phyloP scores from a whole-genome alignment of 1,140 invertebrate genomes.

The Acyrthosiphon pisum region DNA sequence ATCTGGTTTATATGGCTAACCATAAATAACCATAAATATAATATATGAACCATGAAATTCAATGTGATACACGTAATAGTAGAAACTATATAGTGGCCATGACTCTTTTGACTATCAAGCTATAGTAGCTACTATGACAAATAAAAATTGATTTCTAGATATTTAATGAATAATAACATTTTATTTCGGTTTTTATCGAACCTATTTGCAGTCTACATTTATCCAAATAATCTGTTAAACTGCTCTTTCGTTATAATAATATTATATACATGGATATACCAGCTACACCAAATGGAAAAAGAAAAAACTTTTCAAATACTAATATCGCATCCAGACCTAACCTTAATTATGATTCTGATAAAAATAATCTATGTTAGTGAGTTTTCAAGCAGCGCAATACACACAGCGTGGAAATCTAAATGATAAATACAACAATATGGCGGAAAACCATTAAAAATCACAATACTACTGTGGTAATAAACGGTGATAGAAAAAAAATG shows the following conservation, averaged over 20 bases:
- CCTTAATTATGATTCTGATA: background rate
- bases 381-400: background rate
- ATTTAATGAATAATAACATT: background rate
- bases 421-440: background rate
- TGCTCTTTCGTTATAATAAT: background rate
- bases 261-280: background rate
- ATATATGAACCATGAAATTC: background rate
- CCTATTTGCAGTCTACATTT: background rate
- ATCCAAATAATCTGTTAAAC: background rate
- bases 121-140: background rate
- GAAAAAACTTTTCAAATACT: background rate
- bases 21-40: background rate
- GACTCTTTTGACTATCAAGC: background rate
- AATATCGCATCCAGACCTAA: background rate
- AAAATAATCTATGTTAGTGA: background rate
- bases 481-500: background rate
- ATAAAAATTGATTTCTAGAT: background rate
- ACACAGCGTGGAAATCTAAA: background rate
- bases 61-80: background rate
- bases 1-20: background rate
- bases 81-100: background rate
- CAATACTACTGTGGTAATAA: background rate
- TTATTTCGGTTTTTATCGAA: background rate
- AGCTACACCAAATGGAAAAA: background rate
- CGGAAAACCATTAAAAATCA: background rate